Percentiles rank a stretch among this genome's conserved stretches.
Conservation (phyloP, 2,113 vertebrate species). For the Triplophysa siluroides region DNA sequence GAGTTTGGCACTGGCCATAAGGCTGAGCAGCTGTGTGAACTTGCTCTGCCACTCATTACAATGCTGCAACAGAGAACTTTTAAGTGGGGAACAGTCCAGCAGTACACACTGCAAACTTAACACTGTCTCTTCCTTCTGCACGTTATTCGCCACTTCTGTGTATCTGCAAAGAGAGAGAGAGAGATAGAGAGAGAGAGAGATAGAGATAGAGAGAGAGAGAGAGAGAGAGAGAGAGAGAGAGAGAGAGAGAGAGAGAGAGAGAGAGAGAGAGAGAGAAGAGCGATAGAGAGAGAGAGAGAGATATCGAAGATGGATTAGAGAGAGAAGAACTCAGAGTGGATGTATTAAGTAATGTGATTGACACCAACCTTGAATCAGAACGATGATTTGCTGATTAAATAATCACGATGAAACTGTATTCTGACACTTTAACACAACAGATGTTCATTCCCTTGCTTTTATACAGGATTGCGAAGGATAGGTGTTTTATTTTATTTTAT, state of each 20-base stretch:
- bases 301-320: too few relatives aligned
- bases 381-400: too few relatives aligned
- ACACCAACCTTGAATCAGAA: background rate
- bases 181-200: background rate
- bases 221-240: background rate
- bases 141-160: constrained; percentile 80
- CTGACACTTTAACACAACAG: too few relatives aligned
- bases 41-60: constrained; percentile 81
- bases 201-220: too few relatives aligned
- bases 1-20: constrained; percentile 73
- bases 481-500: too few relatives aligned
- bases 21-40: constrained; percentile 77
- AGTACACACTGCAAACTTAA: constrained; percentile 77
- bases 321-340: too few relatives aligned
- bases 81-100: constrained; percentile 77
- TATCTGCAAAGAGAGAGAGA: constrained; percentile 64
- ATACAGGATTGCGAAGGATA: too few relatives aligned
- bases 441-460: too few relatives aligned
- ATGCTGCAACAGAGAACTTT: constrained; percentile 76
- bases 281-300: background rate
- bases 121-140: constrained; percentile 81
- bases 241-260: background rate
- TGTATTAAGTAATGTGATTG: background rate
- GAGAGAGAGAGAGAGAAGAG: background rate
- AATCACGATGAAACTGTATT: too few relatives aligned